Evolutionary conservation across 2,113 vertebrate genomes (phyloP).

Genomic region (human (Homo sapiens)): GRCh38 chr13:101956501-101957000

Average conservation of each 20-base stretch:
- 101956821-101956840: not conserved
- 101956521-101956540: not conserved
- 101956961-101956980: constrained; percentile 29
- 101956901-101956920: not conserved
- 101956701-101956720: not conserved
- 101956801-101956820: not conserved
- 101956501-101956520: not conserved
- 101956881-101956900: not conserved
- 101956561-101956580: not conserved
- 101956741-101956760: not conserved
- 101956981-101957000: constrained; percentile 34
- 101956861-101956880: not conserved
- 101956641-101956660: not conserved
- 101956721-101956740: not conserved
- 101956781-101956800: not conserved
- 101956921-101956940: constrained; percentile 40
- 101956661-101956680: not conserved
- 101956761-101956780: not conserved
- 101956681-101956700: not conserved
- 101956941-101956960: constrained; percentile 38
- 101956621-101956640: not conserved
- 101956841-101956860: not conserved
- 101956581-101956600: not conserved
- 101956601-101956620: not conserved
- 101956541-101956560: not conserved